phyloP scores from a whole-genome alignment of 2,113 vertebrate species.

The Fulmarus glacialis region DNA sequence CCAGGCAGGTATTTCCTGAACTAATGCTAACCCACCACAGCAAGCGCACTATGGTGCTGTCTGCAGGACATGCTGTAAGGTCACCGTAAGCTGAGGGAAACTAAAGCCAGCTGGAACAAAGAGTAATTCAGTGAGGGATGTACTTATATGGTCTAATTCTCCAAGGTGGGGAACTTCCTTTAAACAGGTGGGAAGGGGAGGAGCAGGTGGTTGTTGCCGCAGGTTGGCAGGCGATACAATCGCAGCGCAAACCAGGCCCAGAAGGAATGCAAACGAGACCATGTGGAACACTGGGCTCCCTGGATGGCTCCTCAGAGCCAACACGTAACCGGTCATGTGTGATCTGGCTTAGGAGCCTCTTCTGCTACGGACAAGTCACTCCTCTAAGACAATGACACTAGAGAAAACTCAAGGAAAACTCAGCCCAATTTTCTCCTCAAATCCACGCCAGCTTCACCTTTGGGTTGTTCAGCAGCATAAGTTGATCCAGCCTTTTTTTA shows the following conservation, averaged over 20 bases:
- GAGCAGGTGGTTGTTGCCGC: background rate
- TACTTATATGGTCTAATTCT: background rate
- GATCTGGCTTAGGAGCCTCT: background rate
- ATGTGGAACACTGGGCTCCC: background rate
- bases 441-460: background rate
- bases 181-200: background rate
- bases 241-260: background rate
- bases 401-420: background rate
- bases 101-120: background rate
- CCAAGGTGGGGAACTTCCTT: background rate
- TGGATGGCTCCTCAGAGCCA: background rate
- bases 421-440: background rate
- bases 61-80: background rate
- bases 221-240: background rate
- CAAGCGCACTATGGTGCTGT: accelerated
- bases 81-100: background rate
- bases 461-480: background rate
- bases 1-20: background rate
- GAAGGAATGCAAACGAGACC: accelerated
- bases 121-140: background rate
- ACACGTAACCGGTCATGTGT: accelerated
- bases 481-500: background rate
- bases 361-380: background rate
- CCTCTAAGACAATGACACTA: background rate
- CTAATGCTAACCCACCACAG: background rate